Evolutionary conservation across 2,797 vertebrate genomes (phyloP), one percentile per base, ranked within the genome.

Genomic region (Distichodus sexfasciatus): DNA sequence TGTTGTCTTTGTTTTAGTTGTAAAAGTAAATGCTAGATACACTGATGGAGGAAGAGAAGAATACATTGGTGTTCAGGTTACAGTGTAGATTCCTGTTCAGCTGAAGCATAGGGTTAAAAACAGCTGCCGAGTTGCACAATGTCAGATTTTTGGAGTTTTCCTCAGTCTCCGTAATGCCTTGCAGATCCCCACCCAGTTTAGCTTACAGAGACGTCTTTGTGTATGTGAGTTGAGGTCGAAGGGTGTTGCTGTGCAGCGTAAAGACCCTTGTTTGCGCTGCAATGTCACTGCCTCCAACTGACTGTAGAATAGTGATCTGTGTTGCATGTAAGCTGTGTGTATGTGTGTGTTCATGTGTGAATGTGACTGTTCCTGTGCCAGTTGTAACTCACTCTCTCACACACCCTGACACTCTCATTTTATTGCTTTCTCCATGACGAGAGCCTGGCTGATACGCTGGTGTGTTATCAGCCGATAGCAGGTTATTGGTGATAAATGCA

Each of bases 381-480:
- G 23, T 11, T 59, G 36, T 23, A 41, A 11, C 36, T 58, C 40
- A 8, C 12, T 43, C 54, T 10, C 8, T 36, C 53, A 40, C 19
- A 40, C 35, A 58, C 19, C 36, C 55, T 26, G 26, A 59, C 23
- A 41, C 15, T 41, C 21, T 59, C 14, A 7, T 36, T 14, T 12
- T 21, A 14, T 28, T 59, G 12, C 36, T 62, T 54, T 38, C 28
- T 36, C 19, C 48, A 29, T 62, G 58, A 62, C n/a, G n/a, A n/a
- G n/a, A n/a, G n/a, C 38, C 38, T 33, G 35, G 47, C 40, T 46
- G 60, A n/a, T 62, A 54, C 38, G 62, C 47, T 54, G 54, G 19
- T 15, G 55, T 47, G 46, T 35, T 41, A 43, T n/a, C n/a, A n/a
- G n/a, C n/a, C n/a, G n/a, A n/a, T n/a, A n/a, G n/a, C n/a, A n/a